Evolutionary conservation across 2,888 invertebrate genomes (phyloP).

Genomic region (Odontocolon sp.): DNA sequence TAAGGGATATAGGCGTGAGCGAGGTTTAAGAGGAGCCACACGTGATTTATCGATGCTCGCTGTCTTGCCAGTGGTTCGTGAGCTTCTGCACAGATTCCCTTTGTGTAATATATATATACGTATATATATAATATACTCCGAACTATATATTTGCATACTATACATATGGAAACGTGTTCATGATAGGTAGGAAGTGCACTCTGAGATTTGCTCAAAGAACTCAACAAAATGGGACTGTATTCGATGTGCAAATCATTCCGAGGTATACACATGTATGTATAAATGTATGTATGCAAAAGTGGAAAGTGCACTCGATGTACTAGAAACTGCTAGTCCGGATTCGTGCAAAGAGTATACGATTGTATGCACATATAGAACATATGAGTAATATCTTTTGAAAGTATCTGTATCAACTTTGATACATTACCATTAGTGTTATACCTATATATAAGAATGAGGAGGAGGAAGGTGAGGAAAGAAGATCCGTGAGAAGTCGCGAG

Average conservation of each 20-base stretch:
- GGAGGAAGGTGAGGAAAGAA: no score
- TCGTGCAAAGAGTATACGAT: neutral
- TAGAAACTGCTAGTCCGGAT: neutral
- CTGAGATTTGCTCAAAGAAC: conserved; percentile 6
- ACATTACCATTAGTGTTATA: no score
- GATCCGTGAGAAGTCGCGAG: no score
- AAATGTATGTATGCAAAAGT: neutral
- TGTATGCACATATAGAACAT: neutral
- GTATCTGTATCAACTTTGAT: no score
- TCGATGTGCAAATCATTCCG: conserved; percentile 18
- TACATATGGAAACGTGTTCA: neutral
- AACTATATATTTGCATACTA: neutral
- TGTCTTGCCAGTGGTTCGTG: conserved; percentile 12
- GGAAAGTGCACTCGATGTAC: conserved; percentile 24
- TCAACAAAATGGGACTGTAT: conserved; percentile 3
- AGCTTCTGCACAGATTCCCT: conserved; percentile 11
- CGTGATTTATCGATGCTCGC: conserved; percentile 53
- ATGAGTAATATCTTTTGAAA: no score
- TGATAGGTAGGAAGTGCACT: conserved; percentile 19
- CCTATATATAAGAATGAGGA: no score
- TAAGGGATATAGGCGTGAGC: neutral
- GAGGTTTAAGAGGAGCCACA: conserved; percentile 27
- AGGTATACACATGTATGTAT: neutral
- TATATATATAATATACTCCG: neutral
- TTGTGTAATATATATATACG: neutral